Evolutionary conservation across 2,797 vertebrate species (phyloP).

Genomic region (Bothrops alternatus): DNA sequence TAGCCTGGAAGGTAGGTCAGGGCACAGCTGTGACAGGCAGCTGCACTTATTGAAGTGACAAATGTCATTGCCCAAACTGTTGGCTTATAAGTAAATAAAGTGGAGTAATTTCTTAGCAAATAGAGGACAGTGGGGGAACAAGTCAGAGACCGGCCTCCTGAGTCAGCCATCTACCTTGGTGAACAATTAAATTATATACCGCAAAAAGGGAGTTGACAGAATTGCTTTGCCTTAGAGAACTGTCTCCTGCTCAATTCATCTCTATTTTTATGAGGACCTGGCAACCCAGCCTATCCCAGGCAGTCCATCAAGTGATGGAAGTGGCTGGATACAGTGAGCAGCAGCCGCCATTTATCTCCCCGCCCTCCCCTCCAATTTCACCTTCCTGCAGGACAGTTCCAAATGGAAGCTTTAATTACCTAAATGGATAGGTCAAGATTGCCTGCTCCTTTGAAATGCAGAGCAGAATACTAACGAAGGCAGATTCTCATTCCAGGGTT

Average conservation of each 20-base stretch:
- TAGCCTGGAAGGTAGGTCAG: constrained; percentile 80
- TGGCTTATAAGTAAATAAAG: constrained; percentile 67
- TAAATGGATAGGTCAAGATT: constrained; percentile 80
- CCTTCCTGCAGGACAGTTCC: constrained; percentile 80
- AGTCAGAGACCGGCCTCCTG: constrained; percentile 54
- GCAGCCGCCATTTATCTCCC: constrained; percentile 72
- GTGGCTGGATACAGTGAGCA: constrained; percentile 66
- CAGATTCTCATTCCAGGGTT: constrained; percentile 50
- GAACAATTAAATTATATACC: constrained; percentile 76
- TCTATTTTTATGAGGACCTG: constrained; percentile 76
- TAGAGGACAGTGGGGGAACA: constrained; percentile 53
- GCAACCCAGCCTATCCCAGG: constrained; percentile 68
- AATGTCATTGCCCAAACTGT: constrained; percentile 65
- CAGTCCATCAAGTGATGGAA: constrained; percentile 74
- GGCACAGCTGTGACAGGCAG: constrained; percentile 59
- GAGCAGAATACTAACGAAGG: constrained; percentile 74
- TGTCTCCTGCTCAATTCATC: constrained; percentile 72
- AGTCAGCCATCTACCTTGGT: constrained; percentile 69
- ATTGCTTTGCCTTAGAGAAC: constrained; percentile 73
- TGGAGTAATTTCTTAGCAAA: constrained; percentile 63
- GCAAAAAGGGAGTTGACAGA: constrained; percentile 73
- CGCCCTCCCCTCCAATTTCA: constrained; percentile 67
- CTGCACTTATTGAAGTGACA: constrained; percentile 59
- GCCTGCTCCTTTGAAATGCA: constrained; percentile 70
- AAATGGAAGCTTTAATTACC: constrained; percentile 81